Evolutionary conservation across 2,113 vertebrate species (phyloP).

Genomic region (Parotia lawesii): DNA sequence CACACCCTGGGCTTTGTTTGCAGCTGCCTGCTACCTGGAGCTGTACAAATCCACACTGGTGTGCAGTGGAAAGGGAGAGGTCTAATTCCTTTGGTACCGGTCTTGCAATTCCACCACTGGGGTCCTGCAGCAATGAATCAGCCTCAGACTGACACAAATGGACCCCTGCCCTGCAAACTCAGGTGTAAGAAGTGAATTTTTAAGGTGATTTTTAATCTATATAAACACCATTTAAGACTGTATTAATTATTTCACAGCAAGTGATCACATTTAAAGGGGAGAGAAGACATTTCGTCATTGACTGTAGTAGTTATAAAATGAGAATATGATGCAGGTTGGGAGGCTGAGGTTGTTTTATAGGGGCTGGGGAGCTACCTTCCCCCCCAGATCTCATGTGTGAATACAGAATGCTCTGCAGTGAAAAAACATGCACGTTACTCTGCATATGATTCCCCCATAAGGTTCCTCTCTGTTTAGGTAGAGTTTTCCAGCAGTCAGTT

Average conservation of each 20-base stretch:
- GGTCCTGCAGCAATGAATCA: not conserved
- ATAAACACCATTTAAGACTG: not conserved
- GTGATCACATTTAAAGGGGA: not conserved
- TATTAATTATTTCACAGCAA: not conserved
- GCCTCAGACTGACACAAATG: not conserved
- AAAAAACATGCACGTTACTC: not conserved
- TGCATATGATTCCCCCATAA: not conserved
- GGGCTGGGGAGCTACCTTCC: not conserved
- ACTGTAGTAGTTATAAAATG: not conserved
- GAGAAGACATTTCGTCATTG: not conserved
- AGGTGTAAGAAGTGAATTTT: not conserved
- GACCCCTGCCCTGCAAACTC: not conserved
- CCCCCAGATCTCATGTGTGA: not conserved
- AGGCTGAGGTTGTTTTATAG: not conserved
- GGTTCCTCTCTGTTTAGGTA: not conserved
- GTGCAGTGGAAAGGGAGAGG: not conserved
- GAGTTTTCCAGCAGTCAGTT: not conserved
- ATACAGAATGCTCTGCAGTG: not conserved
- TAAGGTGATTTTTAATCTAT: not conserved
- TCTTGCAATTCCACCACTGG: not conserved
- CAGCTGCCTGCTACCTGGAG: not conserved
- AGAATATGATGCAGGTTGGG: not conserved
- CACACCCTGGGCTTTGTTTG: not conserved
- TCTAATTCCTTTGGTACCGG: not conserved
- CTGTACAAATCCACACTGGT: not conserved